Evolutionary conservation across 2,797 vertebrate species (phyloP), one percentile per base, ranked within the genome.

Genomic region (Sebastes kiyomatsui): DNA sequence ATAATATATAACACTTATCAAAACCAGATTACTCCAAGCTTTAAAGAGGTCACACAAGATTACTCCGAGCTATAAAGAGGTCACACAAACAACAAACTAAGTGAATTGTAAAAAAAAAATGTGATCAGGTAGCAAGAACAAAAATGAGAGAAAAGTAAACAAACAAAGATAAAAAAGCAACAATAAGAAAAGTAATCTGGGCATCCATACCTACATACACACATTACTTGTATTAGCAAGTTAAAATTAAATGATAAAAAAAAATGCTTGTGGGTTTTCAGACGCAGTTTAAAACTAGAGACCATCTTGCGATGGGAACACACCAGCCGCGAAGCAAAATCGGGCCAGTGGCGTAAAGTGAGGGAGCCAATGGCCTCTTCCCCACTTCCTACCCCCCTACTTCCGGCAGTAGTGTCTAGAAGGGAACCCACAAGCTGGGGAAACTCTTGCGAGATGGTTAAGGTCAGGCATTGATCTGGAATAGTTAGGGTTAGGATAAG

Each of bases 361-460:
- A 49, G 46, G 46, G 7, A 49, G 46, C 46, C 18, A 49, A 20
- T 20, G 16, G 46, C 16, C 46, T 46, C 18, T n/a, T 52, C 20
- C 2, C 49, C 18, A 22, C 49, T 54, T 54, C 20, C 20, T n/a
- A 54, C 0, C 20, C 0, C 49, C 20, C 20, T 54, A 54, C 20
- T 5, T 54, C 20, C 1, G 2, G 49, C 0, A 0, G 46, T 20
- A 20, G 46, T 20, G 18, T 49, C 46, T 49, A 49, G 46, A 49
- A 49, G 46, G 18, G 7, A 49, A 49, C 18, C 42, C 42, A 0
- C 18, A 49, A 8, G 18, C 4, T 49, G 46, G 46, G 16, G 46
- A 49, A 49, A 20, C 18, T 49, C 46, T 49, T 18, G 18, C 2
- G 18, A 49, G 16, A 49, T 49, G 46, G 46, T 18, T 46, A 18